Conservation (phyloP, 2,888 invertebrate species). For the Parnassius apollo region DNA sequence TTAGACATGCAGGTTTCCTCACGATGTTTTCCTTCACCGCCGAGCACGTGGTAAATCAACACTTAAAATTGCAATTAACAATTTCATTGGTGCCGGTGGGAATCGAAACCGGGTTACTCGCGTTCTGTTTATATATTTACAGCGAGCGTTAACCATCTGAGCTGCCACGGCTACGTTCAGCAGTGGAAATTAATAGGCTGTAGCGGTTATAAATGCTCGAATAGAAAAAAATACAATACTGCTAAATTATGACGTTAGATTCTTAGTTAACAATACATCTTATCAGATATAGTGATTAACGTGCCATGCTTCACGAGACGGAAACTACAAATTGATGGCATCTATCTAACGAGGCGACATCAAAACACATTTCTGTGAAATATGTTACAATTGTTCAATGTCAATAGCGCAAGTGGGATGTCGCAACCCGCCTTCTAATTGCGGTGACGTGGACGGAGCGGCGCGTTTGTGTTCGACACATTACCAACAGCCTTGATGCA, state of each 20-base stretch:
- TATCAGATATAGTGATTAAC: neutral
- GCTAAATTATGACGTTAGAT: neutral
- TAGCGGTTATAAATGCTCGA: too few relatives aligned
- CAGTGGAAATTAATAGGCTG: too few relatives aligned
- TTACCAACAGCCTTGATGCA: conserved; percentile 65
- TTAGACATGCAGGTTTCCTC: too few relatives aligned
- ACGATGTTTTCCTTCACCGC: too few relatives aligned
- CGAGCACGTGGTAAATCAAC: too few relatives aligned
- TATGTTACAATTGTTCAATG: conserved; percentile 75
- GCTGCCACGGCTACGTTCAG: too few relatives aligned
- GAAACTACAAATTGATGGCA: conserved; percentile 29
- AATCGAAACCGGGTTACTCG: too few relatives aligned
- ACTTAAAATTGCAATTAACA: too few relatives aligned
- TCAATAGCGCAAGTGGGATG: conserved; percentile 65
- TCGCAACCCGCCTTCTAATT: conserved; percentile 66
- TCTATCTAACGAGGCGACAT: conserved; percentile 46
- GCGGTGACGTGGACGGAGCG: conserved; percentile 58
- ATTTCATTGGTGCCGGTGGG: too few relatives aligned
- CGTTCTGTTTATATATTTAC: too few relatives aligned
- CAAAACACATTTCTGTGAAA: conserved; percentile 72
- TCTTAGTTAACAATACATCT: neutral
- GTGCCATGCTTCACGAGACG: neutral
- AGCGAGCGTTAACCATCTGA: too few relatives aligned
- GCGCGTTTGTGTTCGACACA: conserved; percentile 68
- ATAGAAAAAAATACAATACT: neutral